Evolutionary conservation across 2,113 vertebrate species (phyloP).

Genomic region (Casuarius casuarius): DNA sequence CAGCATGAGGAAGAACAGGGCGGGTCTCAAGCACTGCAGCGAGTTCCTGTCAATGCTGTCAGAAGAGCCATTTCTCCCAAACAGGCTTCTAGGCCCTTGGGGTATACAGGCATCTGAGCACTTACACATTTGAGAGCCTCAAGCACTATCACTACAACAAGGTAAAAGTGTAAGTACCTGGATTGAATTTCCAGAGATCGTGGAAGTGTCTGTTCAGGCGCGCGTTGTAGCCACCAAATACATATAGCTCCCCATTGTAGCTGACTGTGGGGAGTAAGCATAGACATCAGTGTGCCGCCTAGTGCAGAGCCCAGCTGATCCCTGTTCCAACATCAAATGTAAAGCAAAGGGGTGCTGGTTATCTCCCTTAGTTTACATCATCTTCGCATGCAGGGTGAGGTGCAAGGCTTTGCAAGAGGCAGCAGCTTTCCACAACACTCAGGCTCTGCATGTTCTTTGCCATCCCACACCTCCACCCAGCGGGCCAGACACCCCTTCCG

Average conservation of each 20-base stretch:
- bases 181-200: conserved; percentile 98
- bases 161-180: conserved; percentile 80
- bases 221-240: conserved; percentile 98
- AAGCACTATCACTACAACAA: not conserved
- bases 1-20: not conserved
- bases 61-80: not conserved
- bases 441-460: not conserved
- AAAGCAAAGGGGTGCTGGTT: not conserved
- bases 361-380: not conserved
- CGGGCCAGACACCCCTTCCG: not conserved
- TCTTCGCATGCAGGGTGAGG: rapidly evolving
- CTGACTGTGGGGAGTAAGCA: conserved; percentile 81
- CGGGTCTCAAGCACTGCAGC: rapidly evolving
- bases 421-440: not conserved
- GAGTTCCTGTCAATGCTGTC: not conserved
- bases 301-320: not conserved
- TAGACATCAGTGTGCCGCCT: not conserved
- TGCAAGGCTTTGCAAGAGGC: rapidly evolving
- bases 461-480: not conserved
- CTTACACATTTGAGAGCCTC: not conserved
- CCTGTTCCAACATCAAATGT: not conserved
- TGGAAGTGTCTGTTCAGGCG: conserved; percentile 96
- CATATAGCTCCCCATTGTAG: conserved; percentile 93
- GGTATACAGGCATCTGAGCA: not conserved
- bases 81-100: not conserved